Base-by-base conservation (phyloP, 2,888 invertebrate genomes). In the Opisthograptis luteolata region DNA sequence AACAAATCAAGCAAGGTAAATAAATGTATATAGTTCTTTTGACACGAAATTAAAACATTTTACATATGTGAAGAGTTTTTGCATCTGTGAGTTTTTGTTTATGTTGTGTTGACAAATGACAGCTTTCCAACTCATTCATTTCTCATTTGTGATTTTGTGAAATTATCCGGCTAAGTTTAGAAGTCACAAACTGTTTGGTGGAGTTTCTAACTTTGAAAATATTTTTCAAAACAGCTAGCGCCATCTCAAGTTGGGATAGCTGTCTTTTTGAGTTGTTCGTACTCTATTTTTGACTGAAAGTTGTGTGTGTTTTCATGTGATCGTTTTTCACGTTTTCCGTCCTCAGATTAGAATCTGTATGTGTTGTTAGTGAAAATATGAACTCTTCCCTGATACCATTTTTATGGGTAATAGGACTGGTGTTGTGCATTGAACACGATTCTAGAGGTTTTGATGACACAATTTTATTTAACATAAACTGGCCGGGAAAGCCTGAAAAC, bases 401-500 rank as follows among this genome's bases (percentile, higher is more conserved):
- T 56, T 55, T 81, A 47, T 69, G 68, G 75, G 58, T 64, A 45
- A 45, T 76, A 35, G 73, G 76, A 41, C 49, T 72, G 34, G 73
- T 60, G 41, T 62, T 65, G 39, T 69, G 79, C 64, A 75, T 84
- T 49, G 87, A 92, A 51, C 92, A 93, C 70, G 94, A 95, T 77
- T 91, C 94, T 14, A 94, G 93, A 80, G 96, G 94, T 30, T 96
- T 97, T 71, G 97, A 97, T 79, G 97, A 97, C 81, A 94, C 94
- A 1, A 92, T 96, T 66, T 80, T 96, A 37, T 97, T 95, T 76
- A 94, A 94, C 80, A 94, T 97, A 39, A 94, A 95, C 76, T 95
- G 96, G 96, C 93, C 94, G 15, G 94, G 95, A 22, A 61, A 66
- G 28, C 66, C 70, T 32, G 74, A 76, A 48, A 55, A 39, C n/a